phyloP scores from a whole-genome alignment of 2,888 invertebrate species.

The Cyclophora albipunctata region DNA sequence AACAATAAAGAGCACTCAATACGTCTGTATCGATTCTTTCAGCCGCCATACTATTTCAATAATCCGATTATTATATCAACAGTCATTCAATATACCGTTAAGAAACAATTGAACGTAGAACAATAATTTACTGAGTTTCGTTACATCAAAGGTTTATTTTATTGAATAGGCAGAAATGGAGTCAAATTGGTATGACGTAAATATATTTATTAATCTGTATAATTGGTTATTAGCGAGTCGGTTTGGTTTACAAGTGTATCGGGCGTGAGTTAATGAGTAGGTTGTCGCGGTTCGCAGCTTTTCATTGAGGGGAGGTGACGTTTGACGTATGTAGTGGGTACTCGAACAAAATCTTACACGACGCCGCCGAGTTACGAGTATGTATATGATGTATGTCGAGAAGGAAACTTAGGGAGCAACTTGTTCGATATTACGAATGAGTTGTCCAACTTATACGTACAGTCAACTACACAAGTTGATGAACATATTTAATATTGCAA shows the following conservation, averaged over 20 bases:
- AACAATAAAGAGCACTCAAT: no score
- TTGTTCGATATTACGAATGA: no score
- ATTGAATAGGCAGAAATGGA: constrained; percentile 35
- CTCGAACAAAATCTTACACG: constrained; percentile 26
- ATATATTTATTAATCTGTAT: constrained; percentile 69
- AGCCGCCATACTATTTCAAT: constrained; percentile 10
- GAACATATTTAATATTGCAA: no score
- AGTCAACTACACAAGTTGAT: no score
- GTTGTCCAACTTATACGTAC: no score
- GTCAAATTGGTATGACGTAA: constrained; percentile 56
- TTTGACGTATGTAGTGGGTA: constrained; percentile 23
- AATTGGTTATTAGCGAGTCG: constrained; percentile 67
- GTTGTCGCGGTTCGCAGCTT: constrained; percentile 47
- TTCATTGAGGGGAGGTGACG: constrained; percentile 38
- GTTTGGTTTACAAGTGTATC: constrained; percentile 48
- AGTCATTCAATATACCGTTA: constrained; percentile 29
- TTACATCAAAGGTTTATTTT: constrained; percentile 55
- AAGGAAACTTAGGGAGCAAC: no score
- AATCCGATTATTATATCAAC: constrained; percentile 37
- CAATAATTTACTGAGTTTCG: constrained; percentile 49
- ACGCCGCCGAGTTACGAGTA: constrained; percentile 13
- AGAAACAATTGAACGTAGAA: constrained; percentile 47
- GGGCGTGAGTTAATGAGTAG: constrained; percentile 54
- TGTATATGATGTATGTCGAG: constrained; percentile 6
- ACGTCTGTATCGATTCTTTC: no score